Conservation (phyloP, 2,797 vertebrate genomes). For the Microctenopoma lineatum region DNA sequence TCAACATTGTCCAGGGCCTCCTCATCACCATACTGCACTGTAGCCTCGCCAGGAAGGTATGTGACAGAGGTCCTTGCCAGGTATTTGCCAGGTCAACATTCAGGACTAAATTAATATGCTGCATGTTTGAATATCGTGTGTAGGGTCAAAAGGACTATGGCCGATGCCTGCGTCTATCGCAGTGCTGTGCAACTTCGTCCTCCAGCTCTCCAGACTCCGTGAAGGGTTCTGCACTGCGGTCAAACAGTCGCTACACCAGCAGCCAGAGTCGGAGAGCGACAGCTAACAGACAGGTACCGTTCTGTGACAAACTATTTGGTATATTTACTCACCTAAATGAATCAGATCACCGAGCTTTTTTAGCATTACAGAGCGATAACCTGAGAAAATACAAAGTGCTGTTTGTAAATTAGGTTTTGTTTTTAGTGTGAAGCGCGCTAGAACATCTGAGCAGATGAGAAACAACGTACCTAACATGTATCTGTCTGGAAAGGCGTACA, state of each 20-base stretch:
- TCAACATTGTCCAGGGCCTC: conserved; percentile 92
- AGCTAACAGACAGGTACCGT: conserved; percentile 80
- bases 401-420: too few relatives aligned
- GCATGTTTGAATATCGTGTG: neutral
- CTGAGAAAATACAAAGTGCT: too few relatives aligned
- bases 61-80: neutral
- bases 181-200: conserved; percentile 88
- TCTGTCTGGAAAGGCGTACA: too few relatives aligned
- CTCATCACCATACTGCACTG: conserved; percentile 94
- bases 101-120: neutral
- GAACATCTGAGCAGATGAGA: too few relatives aligned
- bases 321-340: too few relatives aligned
- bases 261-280: conserved; percentile 85
- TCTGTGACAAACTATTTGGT: too few relatives aligned
- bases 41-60: conserved; percentile 90
- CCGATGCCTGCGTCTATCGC: conserved; percentile 90
- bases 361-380: too few relatives aligned
- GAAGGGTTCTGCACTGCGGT: conserved; percentile 89
- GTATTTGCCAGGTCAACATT: neutral
- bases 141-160: conserved; percentile 95
- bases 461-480: too few relatives aligned
- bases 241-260: conserved; percentile 91
- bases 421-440: too few relatives aligned
- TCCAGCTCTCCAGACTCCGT: conserved; percentile 88
- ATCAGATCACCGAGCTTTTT: too few relatives aligned